Conservation (phyloP, 1,140 invertebrate species). For the Cylas formicarius region DNA sequence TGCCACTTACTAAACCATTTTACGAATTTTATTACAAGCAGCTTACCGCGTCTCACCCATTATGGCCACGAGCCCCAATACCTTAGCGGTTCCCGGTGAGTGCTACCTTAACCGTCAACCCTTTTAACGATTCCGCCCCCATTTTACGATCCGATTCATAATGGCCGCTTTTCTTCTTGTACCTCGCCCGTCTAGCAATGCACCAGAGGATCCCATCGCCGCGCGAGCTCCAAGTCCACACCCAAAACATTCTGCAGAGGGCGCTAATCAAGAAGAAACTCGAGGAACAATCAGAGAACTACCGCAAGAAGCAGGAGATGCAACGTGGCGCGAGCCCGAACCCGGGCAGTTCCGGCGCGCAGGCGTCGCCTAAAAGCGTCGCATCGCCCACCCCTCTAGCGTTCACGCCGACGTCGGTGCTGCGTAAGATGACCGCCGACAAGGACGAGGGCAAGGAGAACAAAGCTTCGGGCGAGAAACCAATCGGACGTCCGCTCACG, state of each 20-base stretch:
- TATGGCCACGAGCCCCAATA: conserved; percentile 55
- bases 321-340: conserved; percentile 42
- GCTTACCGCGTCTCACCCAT: conserved; percentile 61
- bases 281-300: conserved; percentile 78
- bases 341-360: conserved; percentile 17
- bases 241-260: conserved; percentile 74
- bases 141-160: too few relatives aligned
- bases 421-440: conserved; percentile 89
- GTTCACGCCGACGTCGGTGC: conserved; percentile 81
- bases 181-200: conserved; percentile 44
- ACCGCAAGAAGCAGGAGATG: conserved; percentile 66
- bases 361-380: conserved; percentile 37
- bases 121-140: too few relatives aligned
- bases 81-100: conserved; percentile 49
- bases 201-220: conserved; percentile 71
- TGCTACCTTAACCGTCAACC: conserved; percentile 39
- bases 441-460: conserved; percentile 52
- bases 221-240: conserved; percentile 71
- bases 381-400: conserved; percentile 61
- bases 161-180: conserved; percentile 2
- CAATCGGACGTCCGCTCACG: conserved; percentile 45
- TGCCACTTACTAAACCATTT: too few relatives aligned
- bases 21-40: conserved; percentile 50
- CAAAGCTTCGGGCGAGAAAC: conserved; percentile 26
- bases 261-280: conserved; percentile 79